Evolutionary conservation across 1,140 invertebrate genomes (phyloP), one percentile per base, ranked within the genome.

Genomic region (Adoxophyes honmai): DNA sequence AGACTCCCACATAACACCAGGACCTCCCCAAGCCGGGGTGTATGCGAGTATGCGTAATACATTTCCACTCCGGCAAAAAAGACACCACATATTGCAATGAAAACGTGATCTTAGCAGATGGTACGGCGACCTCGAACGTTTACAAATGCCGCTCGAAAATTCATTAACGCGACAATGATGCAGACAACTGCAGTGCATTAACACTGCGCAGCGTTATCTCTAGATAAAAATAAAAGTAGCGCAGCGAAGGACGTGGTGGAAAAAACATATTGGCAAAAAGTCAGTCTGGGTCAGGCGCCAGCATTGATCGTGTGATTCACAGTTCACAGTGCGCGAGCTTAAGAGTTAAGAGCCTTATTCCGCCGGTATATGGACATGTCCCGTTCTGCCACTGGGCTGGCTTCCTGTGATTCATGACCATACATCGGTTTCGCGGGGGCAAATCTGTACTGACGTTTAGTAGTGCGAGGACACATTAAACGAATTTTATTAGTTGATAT

Each of bases 391-490:
- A 72, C 70, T 73, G 66, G 64, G 68, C 67, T 71, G 73, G 73
- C 78, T 81, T 84, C 77, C 85, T 83, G 81, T 88, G 82, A 88
- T 75, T 88, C 81, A 87, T n/a, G n/a, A n/a, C n/a, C n/a, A n/a
- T n/a, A n/a, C n/a, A n/a, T n/a, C n/a, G n/a, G n/a, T n/a, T n/a
- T n/a, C n/a, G n/a, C n/a, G n/a, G n/a, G n/a, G n/a, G n/a, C n/a
- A n/a, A n/a, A n/a, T n/a, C n/a, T n/a, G n/a, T n/a, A n/a, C n/a
- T n/a, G n/a, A n/a, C n/a, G n/a, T n/a, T n/a, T n/a, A n/a, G n/a
- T n/a, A n/a, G n/a, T n/a, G n/a, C n/a, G n/a, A n/a, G n/a, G n/a
- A n/a, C n/a, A n/a, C n/a, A n/a, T n/a, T n/a, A n/a, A n/a, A n/a
- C n/a, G n/a, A n/a, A n/a, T n/a, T n/a, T n/a, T n/a, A n/a, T n/a